Evolutionary conservation across 2,888 invertebrate species (phyloP), one percentile per base, ranked within the genome.

Genomic region (Gastracanthus pulcherrimus): DNA sequence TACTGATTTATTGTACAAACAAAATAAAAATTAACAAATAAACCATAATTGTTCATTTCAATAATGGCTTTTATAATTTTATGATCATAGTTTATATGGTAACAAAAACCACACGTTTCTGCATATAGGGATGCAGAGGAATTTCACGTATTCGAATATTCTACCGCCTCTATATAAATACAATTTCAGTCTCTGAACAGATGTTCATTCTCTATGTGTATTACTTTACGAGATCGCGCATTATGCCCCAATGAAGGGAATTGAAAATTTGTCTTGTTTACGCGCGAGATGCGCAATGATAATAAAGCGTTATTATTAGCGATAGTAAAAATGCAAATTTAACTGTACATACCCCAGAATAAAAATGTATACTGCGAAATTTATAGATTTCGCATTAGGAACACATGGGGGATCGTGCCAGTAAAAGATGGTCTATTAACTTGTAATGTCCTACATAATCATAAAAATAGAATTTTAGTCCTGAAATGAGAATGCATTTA

Each of bases 251-350:
- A 64, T 23, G 19, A 29, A 51, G n/a, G 29, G 16, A 69, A 78
- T 78, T 55, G 72, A 41, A 78, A 78, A 66, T 78, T 72, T 66
- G 66, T 66, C 36, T 48, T 31, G 55, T 51, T 78, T 64, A 69
- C 48, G 55, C 29, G 16, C 23, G n/a, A 3, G 23, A 48, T 36
- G 29, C 26, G 48, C 29, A 9, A 36, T 66, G 66, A 58, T 34
- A 41, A 71, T 70, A 71, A 64, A 71, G n/a, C 31, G 55, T 41
- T n/a, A 71, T 64, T 71, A 76, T 19, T 41, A 31, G 31, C 13
- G 29, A 29, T 31, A 55, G 29, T 69, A 76, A 76, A 76, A 76
- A 69, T 76, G 60, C 60, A 71, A 77, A 70, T 77, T 38, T 38
- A 55, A 55, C 55, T 55, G 11, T 26, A 11, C 26, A 9, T 23